Evolutionary conservation across 2,888 invertebrate species (phyloP), one percentile per base, ranked within the genome.

Genomic region (Chaetoderma sp.): DNA sequence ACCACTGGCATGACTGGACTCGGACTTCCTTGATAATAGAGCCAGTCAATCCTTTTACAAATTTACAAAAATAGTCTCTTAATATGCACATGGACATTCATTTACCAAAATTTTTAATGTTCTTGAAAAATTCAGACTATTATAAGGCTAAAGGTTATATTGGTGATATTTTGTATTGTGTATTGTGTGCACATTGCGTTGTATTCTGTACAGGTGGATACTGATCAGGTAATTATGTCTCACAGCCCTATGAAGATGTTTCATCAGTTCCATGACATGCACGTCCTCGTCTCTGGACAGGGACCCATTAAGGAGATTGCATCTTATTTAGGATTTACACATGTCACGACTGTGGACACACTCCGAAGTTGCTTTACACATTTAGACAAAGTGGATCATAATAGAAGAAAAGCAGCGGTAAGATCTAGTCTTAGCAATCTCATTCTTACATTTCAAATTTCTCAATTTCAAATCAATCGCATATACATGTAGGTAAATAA

Each of bases 161-260:
- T 33, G n/a, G 8, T 18, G 8, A n/a, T 33, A n/a, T 61, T 30
- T 55, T n/a, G n/a, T n/a, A n/a, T n/a, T n/a, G n/a, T n/a, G n/a
- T n/a, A n/a, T n/a, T n/a, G n/a, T n/a, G n/a, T n/a, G n/a, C n/a
- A n/a, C n/a, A n/a, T n/a, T n/a, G n/a, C n/a, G n/a, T n/a, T n/a
- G n/a, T n/a, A n/a, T n/a, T n/a, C n/a, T n/a, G n/a, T 79, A 4
- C 71, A 89, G 89, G 86, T 91, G 30, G 73, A 78, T 5, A 88
- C 89, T 65, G 89, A 91, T 21, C 91, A 91, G 81, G 90, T 91
- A 4, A 87, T 92, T 1, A 89, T 91, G 89, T 90, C 91, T 0
- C 91, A 91, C 81, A 90, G 90, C 67, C 91, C 91, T 0, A 80
- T 92, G 39, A 85, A 87, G 76, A 88, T 90, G 86, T 91, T 91